These are phyloP conservation scores for Synergus gifuensis DNA, from an alignment of 2,888 invertebrate species.

Conservation along the genomic window DNA sequence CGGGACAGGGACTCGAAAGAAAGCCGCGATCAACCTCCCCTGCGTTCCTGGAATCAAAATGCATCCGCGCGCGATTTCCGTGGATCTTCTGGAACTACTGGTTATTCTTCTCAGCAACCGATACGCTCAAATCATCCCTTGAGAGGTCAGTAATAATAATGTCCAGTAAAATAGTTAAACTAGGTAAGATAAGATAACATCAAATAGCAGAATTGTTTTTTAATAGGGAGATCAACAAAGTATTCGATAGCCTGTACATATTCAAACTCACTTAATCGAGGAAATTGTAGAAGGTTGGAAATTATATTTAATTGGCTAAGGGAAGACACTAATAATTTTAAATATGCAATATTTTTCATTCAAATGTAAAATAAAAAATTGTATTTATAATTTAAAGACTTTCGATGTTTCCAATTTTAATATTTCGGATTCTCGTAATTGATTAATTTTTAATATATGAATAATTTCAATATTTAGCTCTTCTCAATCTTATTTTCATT, in stretches of 20 bases:
- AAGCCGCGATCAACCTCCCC: slow-evolving; percentile 53
- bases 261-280: not conserved
- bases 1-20: slow-evolving; percentile 51
- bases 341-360: no score
- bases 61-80: slow-evolving; percentile 68
- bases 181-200: no score
- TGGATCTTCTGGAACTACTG: slow-evolving; percentile 68
- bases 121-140: slow-evolving; percentile 75
- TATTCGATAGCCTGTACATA: not conserved
- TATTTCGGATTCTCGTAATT: no score
- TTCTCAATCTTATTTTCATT: not conserved
- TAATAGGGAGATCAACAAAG: not conserved
- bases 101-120: slow-evolving; percentile 67
- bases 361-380: no score
- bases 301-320: no score
- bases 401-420: no score
- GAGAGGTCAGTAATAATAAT: slow-evolving; percentile 63
- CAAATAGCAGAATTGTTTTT: not conserved
- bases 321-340: no score
- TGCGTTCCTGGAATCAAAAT: slow-evolving; percentile 67
- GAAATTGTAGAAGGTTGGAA: not conserved
- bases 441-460: no score
- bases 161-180: not conserved
- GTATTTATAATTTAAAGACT: not conserved
- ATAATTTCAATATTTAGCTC: no score